Percentiles rank a stretch among this genome's conserved stretches.
These are phyloP conservation scores for Sorex araneus DNA, from an alignment of 2,113 vertebrate species.

Conservation along the genomic window DNA sequence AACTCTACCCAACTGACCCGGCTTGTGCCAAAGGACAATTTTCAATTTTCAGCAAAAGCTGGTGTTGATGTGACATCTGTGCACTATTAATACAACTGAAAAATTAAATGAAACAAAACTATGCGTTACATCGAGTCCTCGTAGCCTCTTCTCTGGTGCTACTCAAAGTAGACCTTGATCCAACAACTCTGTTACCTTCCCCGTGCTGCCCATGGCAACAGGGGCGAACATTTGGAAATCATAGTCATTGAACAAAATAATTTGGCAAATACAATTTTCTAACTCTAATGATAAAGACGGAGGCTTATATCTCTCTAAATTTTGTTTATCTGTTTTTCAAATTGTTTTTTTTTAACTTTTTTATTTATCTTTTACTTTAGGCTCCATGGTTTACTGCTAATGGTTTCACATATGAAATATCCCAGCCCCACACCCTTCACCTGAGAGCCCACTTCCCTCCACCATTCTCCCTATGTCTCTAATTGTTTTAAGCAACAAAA, in stretches of 20 bases:
- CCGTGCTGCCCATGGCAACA: background rate
- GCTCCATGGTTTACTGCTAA: too few relatives aligned
- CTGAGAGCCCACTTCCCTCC: too few relatives aligned
- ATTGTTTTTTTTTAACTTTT: background rate
- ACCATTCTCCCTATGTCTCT: background rate
- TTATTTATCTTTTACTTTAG: too few relatives aligned
- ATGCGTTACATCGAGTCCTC: background rate
- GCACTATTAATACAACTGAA: constrained; percentile 9
- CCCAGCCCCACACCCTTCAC: too few relatives aligned
- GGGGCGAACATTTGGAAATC: constrained; percentile 52
- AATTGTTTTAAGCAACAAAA: background rate
- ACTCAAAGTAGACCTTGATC: background rate
- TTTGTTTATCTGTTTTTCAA: background rate
- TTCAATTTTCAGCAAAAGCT: constrained; percentile 55
- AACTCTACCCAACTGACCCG: background rate
- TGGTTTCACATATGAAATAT: too few relatives aligned
- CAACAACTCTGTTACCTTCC: constrained; percentile 40
- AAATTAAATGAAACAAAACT: background rate
- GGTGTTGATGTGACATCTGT: constrained; percentile 12
- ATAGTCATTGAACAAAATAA: background rate
- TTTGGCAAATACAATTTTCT: constrained; percentile 64
- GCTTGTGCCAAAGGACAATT: background rate
- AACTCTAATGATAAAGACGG: constrained; percentile 27
- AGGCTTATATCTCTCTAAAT: background rate
- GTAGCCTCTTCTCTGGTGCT: background rate